A percentile compares a stretch with the other conserved stretches of the same genome.
phyloP scores from a whole-genome alignment of 2,797 vertebrate species.

The Peromyscus aztecus region DNA sequence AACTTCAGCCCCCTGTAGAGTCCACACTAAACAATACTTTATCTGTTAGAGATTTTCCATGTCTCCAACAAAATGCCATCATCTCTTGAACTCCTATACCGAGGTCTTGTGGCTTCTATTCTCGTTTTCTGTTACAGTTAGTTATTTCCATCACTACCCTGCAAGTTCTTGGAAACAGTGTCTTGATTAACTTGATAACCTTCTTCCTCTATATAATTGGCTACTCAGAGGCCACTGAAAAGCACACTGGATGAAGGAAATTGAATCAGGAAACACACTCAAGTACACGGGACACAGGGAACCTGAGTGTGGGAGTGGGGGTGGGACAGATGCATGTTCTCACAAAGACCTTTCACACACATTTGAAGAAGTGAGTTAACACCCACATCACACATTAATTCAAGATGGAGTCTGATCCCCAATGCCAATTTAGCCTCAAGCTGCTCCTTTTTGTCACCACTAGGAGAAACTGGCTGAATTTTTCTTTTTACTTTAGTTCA shows the following conservation, averaged over 20 bases:
- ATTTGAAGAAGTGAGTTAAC: not conserved
- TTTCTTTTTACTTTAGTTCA: not conserved
- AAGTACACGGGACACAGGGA: not conserved
- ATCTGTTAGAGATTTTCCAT: not conserved
- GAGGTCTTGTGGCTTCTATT: not conserved
- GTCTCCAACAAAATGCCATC: not conserved
- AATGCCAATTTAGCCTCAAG: not conserved
- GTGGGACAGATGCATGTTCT: not conserved
- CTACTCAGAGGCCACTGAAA: not conserved
- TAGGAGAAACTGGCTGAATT: conserved; percentile 25
- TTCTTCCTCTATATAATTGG: too few relatives aligned
- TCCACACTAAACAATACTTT: not conserved
- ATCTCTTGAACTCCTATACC: not conserved
- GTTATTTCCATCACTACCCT: not conserved
- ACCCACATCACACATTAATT: conserved; percentile 9
- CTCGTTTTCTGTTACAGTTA: not conserved
- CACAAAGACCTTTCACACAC: not conserved
- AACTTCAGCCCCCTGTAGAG: not conserved
- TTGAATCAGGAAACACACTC: not conserved
- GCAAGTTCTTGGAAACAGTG: not conserved
- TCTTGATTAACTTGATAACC: not conserved
- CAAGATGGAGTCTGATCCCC: not conserved
- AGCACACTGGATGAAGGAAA: not conserved
- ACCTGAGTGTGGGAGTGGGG: not conserved
- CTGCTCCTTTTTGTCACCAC: conserved; percentile 47